Conservation (phyloP, 2,888 invertebrate species). For the Platycnemis pennipes region DNA sequence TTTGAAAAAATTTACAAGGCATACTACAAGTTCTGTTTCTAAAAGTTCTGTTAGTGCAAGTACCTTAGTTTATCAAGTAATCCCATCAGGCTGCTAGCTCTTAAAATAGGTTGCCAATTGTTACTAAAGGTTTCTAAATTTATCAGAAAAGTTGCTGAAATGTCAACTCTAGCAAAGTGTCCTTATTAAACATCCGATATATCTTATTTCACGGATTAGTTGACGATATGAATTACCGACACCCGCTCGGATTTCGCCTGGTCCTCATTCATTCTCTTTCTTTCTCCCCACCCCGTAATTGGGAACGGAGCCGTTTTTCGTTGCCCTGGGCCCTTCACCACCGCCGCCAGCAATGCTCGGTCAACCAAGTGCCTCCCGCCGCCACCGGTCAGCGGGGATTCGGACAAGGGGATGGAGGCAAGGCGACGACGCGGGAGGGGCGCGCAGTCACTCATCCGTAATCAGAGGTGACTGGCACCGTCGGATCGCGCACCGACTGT, state of each 20-base stretch:
- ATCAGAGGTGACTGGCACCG: conserved; percentile 49
- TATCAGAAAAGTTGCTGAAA: no score
- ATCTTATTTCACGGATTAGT: no score
- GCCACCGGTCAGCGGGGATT: not conserved
- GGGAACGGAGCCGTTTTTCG: not conserved
- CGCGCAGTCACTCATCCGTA: not conserved
- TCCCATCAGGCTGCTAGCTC: no score
- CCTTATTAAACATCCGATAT: no score
- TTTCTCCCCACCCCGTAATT: not conserved
- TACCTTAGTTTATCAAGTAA: no score
- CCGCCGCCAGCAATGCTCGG: not conserved
- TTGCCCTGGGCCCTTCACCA: not conserved
- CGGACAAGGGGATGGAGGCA: not conserved
- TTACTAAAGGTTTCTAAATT: no score
- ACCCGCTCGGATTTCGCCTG: not conserved
- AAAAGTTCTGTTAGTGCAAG: no score
- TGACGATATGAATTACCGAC: not conserved
- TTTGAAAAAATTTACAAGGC: no score
- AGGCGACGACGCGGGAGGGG: not conserved
- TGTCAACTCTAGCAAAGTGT: no score
- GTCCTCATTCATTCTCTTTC: not conserved
- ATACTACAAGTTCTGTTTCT: no score
- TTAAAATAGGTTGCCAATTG: no score
- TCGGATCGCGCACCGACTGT: conserved; percentile 15
- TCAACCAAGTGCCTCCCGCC: not conserved